These are phyloP conservation scores for Porites divaricata DNA, from an alignment of 92 coral and sea anemone species.

Conservation along the genomic window DNA sequence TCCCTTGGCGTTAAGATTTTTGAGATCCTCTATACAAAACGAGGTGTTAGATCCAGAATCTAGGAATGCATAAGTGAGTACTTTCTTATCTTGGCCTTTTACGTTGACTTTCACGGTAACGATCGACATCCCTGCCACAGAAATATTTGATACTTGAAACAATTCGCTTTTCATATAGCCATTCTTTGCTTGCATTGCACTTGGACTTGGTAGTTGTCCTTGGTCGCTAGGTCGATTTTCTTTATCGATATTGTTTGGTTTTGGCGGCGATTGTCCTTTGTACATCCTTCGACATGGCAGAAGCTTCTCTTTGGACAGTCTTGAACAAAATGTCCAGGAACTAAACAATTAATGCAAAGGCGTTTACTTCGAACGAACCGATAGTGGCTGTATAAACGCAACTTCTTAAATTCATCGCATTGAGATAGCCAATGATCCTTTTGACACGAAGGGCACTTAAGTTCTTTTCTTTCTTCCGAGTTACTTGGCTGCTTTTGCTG, in stretches of 20 bases:
- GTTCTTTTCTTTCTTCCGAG: slow-evolving; percentile 1
- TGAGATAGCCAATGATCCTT: slow-evolving; percentile 53
- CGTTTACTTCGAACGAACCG: slow-evolving; percentile 41
- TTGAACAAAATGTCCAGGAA: slow-evolving; percentile 45
- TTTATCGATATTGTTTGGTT: neutral
- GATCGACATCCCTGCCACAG: slow-evolving; percentile 41
- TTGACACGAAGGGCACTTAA: slow-evolving; percentile 56
- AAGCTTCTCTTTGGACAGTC: slow-evolving; percentile 56
- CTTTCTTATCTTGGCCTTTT: slow-evolving; percentile 32
- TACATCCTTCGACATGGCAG: slow-evolving; percentile 64
- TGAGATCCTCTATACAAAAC: slow-evolving; percentile 64
- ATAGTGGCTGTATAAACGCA: slow-evolving; percentile 28
- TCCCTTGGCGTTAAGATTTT: slow-evolving; percentile 29
- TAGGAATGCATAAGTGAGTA: slow-evolving; percentile 72
- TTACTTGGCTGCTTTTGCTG: neutral
- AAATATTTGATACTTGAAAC: neutral
- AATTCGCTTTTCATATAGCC: slow-evolving; percentile 1
- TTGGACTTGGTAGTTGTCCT: neutral
- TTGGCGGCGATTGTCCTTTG: neutral
- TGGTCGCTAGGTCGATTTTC: no score
- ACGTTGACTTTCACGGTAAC: slow-evolving; percentile 73
- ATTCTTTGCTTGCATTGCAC: neutral
- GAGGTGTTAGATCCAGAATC: slow-evolving; percentile 78
- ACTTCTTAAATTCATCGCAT: slow-evolving; percentile 37
- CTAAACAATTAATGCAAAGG: slow-evolving; percentile 63